Conservation (phyloP, 2,797 vertebrate species). For the Pseudomugil tenellus region DNA sequence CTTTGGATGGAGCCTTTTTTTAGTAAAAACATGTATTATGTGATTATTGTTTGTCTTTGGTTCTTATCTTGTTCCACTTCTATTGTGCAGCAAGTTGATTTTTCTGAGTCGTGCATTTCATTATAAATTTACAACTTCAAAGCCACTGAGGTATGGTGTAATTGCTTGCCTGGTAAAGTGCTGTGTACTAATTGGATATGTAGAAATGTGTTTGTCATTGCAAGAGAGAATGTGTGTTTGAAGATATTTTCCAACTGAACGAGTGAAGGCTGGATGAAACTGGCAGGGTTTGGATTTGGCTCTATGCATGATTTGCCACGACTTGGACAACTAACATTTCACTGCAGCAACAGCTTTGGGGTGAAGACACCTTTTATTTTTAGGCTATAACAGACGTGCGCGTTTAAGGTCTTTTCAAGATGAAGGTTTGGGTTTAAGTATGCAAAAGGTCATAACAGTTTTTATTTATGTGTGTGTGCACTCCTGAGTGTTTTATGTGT, state of each 20-base stretch:
- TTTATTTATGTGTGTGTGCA: conserved; percentile 21
- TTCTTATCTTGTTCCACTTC: conserved; percentile 5
- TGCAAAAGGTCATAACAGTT: background rate
- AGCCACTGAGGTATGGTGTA: background rate
- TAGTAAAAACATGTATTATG: too few relatives aligned
- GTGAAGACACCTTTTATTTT: conserved; percentile 25
- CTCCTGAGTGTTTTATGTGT: conserved; percentile 34
- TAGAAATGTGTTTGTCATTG: conserved; percentile 8
- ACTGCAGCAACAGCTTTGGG: conserved; percentile 20
- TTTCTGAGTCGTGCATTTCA: conserved; percentile 12
- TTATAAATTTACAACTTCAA: conserved; percentile 3
- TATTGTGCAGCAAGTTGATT: background rate
- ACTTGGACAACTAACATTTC: conserved; percentile 11
- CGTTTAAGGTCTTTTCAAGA: conserved; percentile 15
- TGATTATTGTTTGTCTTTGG: background rate
- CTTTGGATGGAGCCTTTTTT: background rate
- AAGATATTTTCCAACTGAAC: conserved; percentile 58
- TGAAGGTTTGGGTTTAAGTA: conserved; percentile 12
- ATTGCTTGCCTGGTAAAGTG: background rate
- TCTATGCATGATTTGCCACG: conserved; percentile 21
- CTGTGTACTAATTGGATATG: conserved; percentile 3
- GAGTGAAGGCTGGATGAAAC: conserved; percentile 26
- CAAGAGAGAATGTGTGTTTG: conserved; percentile 18
- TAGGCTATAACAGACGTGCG: conserved; percentile 36
- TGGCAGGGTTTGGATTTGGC: conserved; percentile 28